A percentile compares a stretch with the other conserved stretches of the same genome.
Evolutionary conservation across 1,140 invertebrate species (phyloP).

Genomic region (Papilio aristodemus): DNA sequence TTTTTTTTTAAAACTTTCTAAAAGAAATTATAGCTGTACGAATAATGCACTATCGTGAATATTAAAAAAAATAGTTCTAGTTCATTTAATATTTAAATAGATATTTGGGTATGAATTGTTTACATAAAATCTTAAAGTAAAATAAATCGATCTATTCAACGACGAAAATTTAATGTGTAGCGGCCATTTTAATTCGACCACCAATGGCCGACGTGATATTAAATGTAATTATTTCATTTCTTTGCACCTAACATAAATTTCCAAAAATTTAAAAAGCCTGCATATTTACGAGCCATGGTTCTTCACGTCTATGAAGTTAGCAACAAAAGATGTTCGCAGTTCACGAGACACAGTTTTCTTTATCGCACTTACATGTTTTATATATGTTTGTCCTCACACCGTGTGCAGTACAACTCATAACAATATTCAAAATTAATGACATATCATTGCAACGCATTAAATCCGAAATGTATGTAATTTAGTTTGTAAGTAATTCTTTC

Average conservation of each 20-base stretch:
- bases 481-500: no score
- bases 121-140: background rate
- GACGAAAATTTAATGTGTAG: background rate
- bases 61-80: no score
- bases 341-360: background rate
- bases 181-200: background rate
- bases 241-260: background rate
- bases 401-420: background rate
- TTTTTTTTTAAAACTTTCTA: no score
- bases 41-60: no score
- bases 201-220: background rate
- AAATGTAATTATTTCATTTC: background rate
- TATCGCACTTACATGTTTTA: background rate
- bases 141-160: background rate
- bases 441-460: no score
- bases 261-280: background rate
- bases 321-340: background rate
- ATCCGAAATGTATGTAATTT: no score
- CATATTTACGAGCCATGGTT: background rate
- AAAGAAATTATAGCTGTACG: no score
- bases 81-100: no score
- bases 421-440: background rate
- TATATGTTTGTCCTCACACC: background rate
- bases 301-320: background rate
- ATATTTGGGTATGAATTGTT: background rate